Base-by-base conservation (phyloP, 2,797 vertebrate species). In the Odontamblyopus lacepedii region DNA sequence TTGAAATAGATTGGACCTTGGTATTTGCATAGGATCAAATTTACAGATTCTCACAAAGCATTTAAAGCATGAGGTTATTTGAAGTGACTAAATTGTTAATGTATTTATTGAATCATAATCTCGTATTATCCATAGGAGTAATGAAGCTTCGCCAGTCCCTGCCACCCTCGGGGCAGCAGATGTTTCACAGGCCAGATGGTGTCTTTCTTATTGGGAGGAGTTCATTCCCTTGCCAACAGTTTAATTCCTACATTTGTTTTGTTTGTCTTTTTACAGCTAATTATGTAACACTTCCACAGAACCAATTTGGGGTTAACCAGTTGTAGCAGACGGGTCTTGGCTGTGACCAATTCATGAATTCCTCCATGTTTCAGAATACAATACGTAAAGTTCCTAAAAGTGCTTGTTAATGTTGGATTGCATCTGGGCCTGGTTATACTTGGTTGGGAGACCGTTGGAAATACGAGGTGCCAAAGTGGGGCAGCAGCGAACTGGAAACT, bases 71-170 rank as follows among this genome's bases (percentile, higher is more conserved):
- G 38, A 81, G 72, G 86, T 89, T 16, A 92, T 90, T 90, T 84
- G 78, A 84, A 90, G 82, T 86, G 86, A 85, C 86, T 92, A 82
- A 83, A 89, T 87, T 72, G 76, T 84, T 91, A 89, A 91, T 92
- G 92, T 92, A 92, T 91, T 92, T 92, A 92, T 93, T 94, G 88
- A 92, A 76, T 93, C 84, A 90, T 87, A 88, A 92, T 93, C 91
- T 92, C 90, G 83, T 86, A 85, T 92, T 92, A 93, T 93, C 89
- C 85, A 85, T 80, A 79, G 78, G 83, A 87, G 85, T 89, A 91
- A 91, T 82, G 80, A 78, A 77, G 79, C 85, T 85, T 83, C 83
- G 89, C 86, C 77, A 60, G 86, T 89, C 86, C 78, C 82, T 79
- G 73, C 72, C 81, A 81, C 86, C 88, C 91, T 79, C 50, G 55